Conservation (phyloP, 2,888 invertebrate genomes). For the Sclerodermus sp. region DNA sequence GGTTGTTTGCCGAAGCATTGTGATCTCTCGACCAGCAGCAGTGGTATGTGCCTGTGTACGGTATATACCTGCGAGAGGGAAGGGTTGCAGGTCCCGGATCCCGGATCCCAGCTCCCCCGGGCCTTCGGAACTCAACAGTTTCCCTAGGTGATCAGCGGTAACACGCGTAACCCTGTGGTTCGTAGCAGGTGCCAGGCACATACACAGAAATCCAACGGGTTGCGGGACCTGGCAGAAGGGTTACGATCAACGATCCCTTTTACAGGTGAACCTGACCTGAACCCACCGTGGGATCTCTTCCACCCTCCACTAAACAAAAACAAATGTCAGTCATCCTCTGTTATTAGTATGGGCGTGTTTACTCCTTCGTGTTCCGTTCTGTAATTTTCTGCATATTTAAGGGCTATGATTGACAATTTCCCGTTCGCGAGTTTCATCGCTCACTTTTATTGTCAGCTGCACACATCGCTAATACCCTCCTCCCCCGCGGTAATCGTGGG, state of each 20-base stretch:
- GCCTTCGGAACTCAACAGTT: slow-evolving; percentile 8
- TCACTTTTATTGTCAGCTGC: no score
- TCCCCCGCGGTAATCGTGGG: no score
- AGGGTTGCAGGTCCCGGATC: slow-evolving; percentile 28
- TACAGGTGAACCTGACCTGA: slow-evolving; percentile 39
- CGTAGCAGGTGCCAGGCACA: slow-evolving; percentile 11
- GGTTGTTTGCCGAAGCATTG: slow-evolving; percentile 38
- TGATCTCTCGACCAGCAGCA: slow-evolving; percentile 5
- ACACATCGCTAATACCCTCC: no score
- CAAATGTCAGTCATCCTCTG: slow-evolving; percentile 13
- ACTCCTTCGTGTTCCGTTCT: no score
- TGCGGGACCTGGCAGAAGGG: slow-evolving; percentile 20
- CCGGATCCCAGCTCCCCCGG: slow-evolving; percentile 17
- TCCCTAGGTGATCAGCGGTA: slow-evolving; percentile 17
- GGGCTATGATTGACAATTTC: no score
- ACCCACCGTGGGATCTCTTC: no score
- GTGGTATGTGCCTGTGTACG: slow-evolving; percentile 22
- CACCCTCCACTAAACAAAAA: slow-evolving; percentile 2
- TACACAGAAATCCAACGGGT: no score
- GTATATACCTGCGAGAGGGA: slow-evolving; percentile 19
- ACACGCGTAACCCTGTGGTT: slow-evolving; percentile 22
- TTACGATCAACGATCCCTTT: slow-evolving; percentile 28
- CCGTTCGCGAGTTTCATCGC: no score
- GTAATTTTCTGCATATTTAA: no score
- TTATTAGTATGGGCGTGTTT: no score